These are phyloP conservation scores for Drosophila lutescens DNA, from an alignment of 2,888 invertebrate genomes.

Conservation along the genomic window DNA sequence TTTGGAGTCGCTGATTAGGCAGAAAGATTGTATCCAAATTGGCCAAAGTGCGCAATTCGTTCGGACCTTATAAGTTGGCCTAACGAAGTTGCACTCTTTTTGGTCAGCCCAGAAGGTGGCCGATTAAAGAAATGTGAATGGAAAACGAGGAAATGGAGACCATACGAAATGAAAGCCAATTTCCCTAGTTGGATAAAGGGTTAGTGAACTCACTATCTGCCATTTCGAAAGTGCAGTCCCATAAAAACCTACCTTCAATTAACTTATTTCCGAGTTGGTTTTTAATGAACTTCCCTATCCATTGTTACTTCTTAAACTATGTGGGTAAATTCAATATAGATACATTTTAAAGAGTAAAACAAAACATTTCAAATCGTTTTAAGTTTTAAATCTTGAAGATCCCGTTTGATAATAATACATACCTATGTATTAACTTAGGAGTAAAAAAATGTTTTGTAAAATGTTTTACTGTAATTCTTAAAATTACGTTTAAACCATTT, in stretches of 20 bases:
- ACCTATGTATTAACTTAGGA: no score
- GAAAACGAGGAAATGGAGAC: slow-evolving; percentile 27
- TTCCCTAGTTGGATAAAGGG: slow-evolving; percentile 14
- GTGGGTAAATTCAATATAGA: no score
- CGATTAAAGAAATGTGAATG: slow-evolving; percentile 22
- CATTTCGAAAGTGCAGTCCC: not conserved
- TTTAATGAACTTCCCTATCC: no score
- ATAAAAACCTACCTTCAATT: not conserved
- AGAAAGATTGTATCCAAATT: slow-evolving; percentile 29
- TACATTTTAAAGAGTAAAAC: no score
- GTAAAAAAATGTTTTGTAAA: no score
- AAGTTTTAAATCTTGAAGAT: no score
- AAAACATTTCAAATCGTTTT: no score
- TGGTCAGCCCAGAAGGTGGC: slow-evolving; percentile 25
- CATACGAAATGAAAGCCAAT: slow-evolving; percentile 22
- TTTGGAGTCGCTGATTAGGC: slow-evolving; percentile 34
- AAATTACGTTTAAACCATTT: no score
- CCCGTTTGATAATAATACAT: no score
- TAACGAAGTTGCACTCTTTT: slow-evolving; percentile 24
- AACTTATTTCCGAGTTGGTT: not conserved
- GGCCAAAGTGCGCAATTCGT: slow-evolving; percentile 30
- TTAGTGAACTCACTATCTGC: slow-evolving; percentile 6
- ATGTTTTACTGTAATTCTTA: no score
- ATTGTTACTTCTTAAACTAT: no score
- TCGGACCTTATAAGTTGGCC: slow-evolving; percentile 2